Percentiles rank a stretch among this genome's conserved stretches.
Conservation (phyloP, 1,140 invertebrate species). For the Drosophila mauritiana region DNA sequence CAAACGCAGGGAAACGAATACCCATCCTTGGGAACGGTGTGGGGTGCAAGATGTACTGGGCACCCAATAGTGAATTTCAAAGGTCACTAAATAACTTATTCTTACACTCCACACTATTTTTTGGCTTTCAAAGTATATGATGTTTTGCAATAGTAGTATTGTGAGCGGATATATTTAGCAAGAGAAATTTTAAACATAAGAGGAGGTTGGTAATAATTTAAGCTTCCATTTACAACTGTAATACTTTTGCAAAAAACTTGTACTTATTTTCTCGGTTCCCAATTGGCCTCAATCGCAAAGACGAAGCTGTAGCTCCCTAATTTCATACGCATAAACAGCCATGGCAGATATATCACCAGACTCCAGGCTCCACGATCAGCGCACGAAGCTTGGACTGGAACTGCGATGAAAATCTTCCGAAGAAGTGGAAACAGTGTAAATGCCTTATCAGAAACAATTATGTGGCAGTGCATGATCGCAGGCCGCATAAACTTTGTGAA, state of each 20-base stretch:
- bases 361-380: conserved; percentile 23
- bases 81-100: background rate
- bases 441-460: conserved; percentile 77
- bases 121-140: background rate
- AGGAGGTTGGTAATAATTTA: too few relatives aligned
- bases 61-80: conserved; percentile 25
- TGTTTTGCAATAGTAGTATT: background rate
- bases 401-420: conserved; percentile 8
- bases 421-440: conserved; percentile 16
- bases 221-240: too few relatives aligned
- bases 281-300: conserved; percentile 25
- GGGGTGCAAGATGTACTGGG: background rate
- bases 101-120: background rate
- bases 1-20: conserved; percentile 10
- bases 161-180: too few relatives aligned
- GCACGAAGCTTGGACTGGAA: conserved; percentile 33
- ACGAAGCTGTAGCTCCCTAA: conserved; percentile 52
- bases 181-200: too few relatives aligned
- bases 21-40: background rate
- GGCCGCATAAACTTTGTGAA: conserved; percentile 69
- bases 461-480: conserved; percentile 19
- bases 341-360: conserved; percentile 74
- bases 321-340: conserved; percentile 75
- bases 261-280: conserved; percentile 20
- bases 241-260: background rate